Evolutionary conservation across 1,140 invertebrate species (phyloP).

Genomic region (Anastatus disparis): DNA sequence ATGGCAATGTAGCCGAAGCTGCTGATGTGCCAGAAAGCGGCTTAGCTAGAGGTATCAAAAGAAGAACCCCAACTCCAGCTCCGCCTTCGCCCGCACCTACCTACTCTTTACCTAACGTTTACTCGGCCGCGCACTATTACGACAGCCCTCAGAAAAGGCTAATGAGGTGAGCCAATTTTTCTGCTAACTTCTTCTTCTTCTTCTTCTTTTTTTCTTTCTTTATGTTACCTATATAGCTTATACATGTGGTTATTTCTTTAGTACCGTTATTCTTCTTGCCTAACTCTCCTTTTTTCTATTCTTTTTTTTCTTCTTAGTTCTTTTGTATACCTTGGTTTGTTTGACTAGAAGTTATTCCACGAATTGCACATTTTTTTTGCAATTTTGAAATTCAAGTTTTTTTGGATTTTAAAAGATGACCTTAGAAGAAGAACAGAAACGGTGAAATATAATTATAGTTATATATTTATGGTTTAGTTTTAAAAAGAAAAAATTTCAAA

Average conservation of each 20-base stretch:
- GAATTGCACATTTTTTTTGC: too few relatives aligned
- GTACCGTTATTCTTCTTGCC: background rate
- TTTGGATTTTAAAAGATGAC: too few relatives aligned
- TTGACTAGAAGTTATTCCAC: background rate
- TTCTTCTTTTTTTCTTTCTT: background rate
- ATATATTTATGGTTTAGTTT: too few relatives aligned
- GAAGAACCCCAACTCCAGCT: constrained; percentile 62
- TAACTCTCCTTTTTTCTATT: background rate
- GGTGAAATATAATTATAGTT: too few relatives aligned
- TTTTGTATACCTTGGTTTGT: background rate
- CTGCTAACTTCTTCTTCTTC: background rate
- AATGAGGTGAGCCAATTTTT: constrained; percentile 61
- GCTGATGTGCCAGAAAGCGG: constrained; percentile 22
- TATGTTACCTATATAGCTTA: background rate
- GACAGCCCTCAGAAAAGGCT: constrained; percentile 63
- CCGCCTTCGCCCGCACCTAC: constrained; percentile 65
- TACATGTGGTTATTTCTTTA: background rate
- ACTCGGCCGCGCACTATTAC: constrained; percentile 60
- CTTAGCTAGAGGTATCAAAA: constrained; percentile 53
- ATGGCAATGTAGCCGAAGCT: constrained; percentile 43
- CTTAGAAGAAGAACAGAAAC: too few relatives aligned
- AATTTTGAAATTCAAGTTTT: too few relatives aligned
- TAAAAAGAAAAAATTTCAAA: too few relatives aligned
- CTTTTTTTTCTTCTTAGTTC: background rate
- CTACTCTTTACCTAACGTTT: constrained; percentile 55